phyloP scores from a whole-genome alignment of 53 echinoderm and acorn worm genomes.

The Paelopatides confundens region DNA sequence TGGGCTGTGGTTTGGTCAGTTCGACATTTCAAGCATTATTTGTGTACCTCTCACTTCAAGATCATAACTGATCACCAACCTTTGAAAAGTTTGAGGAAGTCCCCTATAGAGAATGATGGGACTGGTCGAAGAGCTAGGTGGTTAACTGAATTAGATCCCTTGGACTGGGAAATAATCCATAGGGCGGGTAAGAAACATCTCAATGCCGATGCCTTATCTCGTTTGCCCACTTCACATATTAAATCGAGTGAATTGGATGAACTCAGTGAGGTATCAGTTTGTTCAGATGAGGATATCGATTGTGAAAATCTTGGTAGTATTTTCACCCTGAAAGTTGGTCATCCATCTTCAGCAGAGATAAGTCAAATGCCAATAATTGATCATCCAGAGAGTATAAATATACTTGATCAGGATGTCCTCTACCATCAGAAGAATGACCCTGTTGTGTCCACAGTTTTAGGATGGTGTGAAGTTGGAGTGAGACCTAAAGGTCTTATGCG shows the following conservation, averaged over 20 bases:
- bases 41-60: not conserved
- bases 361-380: too few species aligned
- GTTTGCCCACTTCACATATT: not conserved
- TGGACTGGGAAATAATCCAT: not conserved
- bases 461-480: not conserved
- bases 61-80: not conserved
- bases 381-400: not conserved
- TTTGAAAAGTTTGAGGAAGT: not conserved
- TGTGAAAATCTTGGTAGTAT: too few species aligned
- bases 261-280: not conserved
- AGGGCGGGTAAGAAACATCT: not conserved
- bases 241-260: not conserved
- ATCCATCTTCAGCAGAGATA: not conserved
- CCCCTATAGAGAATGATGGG: too few species aligned
- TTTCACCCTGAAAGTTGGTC: not conserved
- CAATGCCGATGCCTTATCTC: not conserved
- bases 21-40: constrained; percentile 52
- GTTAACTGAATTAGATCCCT: too few species aligned
- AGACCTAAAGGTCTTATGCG: not conserved
- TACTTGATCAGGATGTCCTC: not conserved
- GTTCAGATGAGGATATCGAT: too few species aligned
- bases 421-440: not conserved
- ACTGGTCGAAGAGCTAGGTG: too few species aligned
- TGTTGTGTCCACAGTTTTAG: not conserved
- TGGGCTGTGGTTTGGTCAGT: constrained; percentile 70